Conservation (phyloP, 2,113 vertebrate genomes). For the Clarias macrocephalus region DNA sequence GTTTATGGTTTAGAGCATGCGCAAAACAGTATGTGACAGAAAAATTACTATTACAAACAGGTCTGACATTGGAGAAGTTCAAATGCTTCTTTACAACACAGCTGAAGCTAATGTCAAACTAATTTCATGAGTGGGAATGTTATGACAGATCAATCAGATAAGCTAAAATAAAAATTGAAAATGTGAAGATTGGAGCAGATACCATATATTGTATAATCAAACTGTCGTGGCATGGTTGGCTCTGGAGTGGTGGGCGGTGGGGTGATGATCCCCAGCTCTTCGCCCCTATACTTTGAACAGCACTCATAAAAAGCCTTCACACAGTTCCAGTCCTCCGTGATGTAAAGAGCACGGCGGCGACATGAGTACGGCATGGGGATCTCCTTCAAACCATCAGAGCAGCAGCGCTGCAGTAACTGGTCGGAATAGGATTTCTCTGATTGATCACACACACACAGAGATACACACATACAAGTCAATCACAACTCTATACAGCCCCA, state of each 20-base stretch:
- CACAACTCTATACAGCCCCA: background rate
- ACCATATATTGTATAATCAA: background rate
- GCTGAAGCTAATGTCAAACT: background rate
- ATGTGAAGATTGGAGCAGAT: background rate
- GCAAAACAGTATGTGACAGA: too few relatives aligned
- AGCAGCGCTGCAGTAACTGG: slow-evolving; percentile 72
- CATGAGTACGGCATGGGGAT: slow-evolving; percentile 84
- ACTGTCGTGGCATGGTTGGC: too few relatives aligned
- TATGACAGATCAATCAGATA: background rate
- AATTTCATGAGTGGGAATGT: background rate
- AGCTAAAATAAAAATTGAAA: background rate
- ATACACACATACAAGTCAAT: background rate
- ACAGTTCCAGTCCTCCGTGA: slow-evolving; percentile 74
- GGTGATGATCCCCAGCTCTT: slow-evolving; percentile 53
- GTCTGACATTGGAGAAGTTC: too few relatives aligned
- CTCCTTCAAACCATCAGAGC: slow-evolving; percentile 81
- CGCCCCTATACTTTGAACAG: slow-evolving; percentile 69
- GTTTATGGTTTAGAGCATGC: too few relatives aligned
- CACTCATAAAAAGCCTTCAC: slow-evolving; percentile 81
- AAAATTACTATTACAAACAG: too few relatives aligned
- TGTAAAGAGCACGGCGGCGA: slow-evolving; percentile 69
- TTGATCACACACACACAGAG: background rate
- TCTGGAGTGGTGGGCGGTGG: slow-evolving; percentile 41
- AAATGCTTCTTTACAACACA: background rate
- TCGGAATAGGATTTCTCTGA: slow-evolving; percentile 74